These are phyloP conservation scores for Diadromus collaris DNA, from an alignment of 2,888 invertebrate genomes.

Conservation along the genomic window DNA sequence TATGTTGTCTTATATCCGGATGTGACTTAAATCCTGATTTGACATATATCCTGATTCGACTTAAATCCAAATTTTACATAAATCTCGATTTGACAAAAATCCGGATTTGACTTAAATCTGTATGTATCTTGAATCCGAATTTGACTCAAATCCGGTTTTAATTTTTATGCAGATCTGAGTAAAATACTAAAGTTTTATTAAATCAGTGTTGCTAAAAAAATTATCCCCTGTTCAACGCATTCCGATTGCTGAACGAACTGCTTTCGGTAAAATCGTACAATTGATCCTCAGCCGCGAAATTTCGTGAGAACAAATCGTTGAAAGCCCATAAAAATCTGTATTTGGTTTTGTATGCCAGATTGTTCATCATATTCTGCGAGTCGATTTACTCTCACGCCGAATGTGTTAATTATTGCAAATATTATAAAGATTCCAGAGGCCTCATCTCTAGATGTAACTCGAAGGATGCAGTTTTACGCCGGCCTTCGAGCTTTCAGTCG, in stretches of 20 bases:
- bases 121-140: too few species aligned
- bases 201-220: background rate
- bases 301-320: background rate
- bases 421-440: background rate
- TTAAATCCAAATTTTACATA: too few species aligned
- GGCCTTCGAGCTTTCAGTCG: background rate
- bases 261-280: background rate
- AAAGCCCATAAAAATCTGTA: background rate
- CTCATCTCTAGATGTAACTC: background rate
- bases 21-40: too few species aligned
- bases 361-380: background rate
- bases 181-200: background rate
- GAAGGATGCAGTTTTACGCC: background rate
- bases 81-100: too few species aligned
- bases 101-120: too few species aligned
- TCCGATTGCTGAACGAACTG: background rate
- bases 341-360: background rate
- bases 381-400: background rate
- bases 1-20: too few species aligned
- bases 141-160: too few species aligned
- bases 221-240: background rate
- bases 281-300: background rate
- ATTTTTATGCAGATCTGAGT: background rate
- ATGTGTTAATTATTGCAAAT: slow-evolving; percentile 8
- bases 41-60: too few species aligned